Evolutionary conservation across 2,888 invertebrate species (phyloP).

Genomic region (Drosophila paranaensis): DNA sequence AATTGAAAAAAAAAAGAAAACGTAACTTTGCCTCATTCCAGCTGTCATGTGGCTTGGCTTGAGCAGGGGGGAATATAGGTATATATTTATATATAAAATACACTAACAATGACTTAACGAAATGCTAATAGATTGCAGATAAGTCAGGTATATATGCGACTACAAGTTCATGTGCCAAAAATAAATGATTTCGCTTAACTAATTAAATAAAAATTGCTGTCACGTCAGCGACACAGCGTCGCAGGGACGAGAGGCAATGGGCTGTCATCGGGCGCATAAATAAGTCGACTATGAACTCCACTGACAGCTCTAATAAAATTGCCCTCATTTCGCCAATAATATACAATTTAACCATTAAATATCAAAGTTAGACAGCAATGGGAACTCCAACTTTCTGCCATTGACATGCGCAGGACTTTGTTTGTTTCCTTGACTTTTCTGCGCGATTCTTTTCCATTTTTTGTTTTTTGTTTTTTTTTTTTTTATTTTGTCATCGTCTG

Average conservation of each 20-base stretch:
- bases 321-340: constrained; percentile 50
- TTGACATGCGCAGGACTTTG: constrained; percentile 32
- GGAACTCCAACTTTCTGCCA: constrained; percentile 36
- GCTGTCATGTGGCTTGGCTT: constrained; percentile 38
- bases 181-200: constrained; percentile 39
- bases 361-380: constrained; percentile 43
- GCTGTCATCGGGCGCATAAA: constrained; percentile 32
- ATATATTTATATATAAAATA: neutral
- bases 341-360: constrained; percentile 57
- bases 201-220: constrained; percentile 70
- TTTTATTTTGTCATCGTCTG: constrained; percentile 17
- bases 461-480: neutral
- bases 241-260: neutral
- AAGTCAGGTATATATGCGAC: constrained; percentile 16
- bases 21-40: constrained; percentile 54
- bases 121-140: constrained; percentile 45
- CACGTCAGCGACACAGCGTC: constrained; percentile 7
- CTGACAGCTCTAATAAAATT: constrained; percentile 49
- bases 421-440: neutral
- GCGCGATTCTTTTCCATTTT: neutral
- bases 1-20: constrained; percentile 69
- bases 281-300: constrained; percentile 44
- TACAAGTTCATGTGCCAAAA: constrained; percentile 17
- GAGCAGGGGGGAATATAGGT: neutral
- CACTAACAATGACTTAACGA: constrained; percentile 41